Evolutionary conservation across 2,797 vertebrate species (phyloP).

Genomic region (Cetoscarus ocellatus): DNA sequence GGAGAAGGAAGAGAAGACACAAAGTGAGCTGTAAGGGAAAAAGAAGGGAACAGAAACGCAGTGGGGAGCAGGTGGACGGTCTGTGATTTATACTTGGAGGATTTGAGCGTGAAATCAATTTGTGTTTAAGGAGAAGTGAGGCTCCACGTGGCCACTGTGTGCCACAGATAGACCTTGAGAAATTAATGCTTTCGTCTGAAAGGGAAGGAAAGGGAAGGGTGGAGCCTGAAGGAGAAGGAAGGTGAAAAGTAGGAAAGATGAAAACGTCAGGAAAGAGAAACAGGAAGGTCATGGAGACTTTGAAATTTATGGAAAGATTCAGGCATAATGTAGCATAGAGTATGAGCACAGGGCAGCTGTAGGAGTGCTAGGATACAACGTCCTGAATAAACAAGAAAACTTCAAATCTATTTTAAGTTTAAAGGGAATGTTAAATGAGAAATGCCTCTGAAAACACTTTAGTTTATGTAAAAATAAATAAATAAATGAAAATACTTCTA

Average conservation of each 20-base stretch:
- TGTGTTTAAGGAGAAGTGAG: conserved; percentile 63
- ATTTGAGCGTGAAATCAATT: conserved; percentile 72
- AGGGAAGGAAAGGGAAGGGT: conserved; percentile 19
- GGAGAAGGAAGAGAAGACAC: not conserved
- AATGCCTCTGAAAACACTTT: not conserved
- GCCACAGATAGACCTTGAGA: conserved; percentile 59
- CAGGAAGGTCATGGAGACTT: not conserved
- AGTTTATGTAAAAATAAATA: not conserved
- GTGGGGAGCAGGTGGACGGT: conserved; percentile 57
- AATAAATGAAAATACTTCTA: not conserved
- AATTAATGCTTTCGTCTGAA: conserved; percentile 55
- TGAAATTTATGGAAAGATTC: not conserved
- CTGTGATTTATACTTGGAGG: conserved; percentile 59
- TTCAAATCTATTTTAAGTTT: not conserved
- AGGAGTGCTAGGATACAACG: not conserved
- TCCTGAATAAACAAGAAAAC: conserved; percentile 5
- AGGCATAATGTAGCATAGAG: not conserved
- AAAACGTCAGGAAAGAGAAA: conserved; percentile 4
- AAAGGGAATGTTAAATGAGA: not conserved
- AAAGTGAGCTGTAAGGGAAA: conserved; percentile 43
- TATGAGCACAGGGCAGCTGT: not conserved
- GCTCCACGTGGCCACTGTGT: conserved; percentile 39
- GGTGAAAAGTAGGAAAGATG: not conserved
- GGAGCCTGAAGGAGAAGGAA: conserved; percentile 22
- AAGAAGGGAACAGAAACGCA: conserved; percentile 24